A percentile compares a stretch with the other conserved stretches of the same genome.
Conservation (phyloP, 2,113 vertebrate genomes). For the Rhombomys opimus region DNA sequence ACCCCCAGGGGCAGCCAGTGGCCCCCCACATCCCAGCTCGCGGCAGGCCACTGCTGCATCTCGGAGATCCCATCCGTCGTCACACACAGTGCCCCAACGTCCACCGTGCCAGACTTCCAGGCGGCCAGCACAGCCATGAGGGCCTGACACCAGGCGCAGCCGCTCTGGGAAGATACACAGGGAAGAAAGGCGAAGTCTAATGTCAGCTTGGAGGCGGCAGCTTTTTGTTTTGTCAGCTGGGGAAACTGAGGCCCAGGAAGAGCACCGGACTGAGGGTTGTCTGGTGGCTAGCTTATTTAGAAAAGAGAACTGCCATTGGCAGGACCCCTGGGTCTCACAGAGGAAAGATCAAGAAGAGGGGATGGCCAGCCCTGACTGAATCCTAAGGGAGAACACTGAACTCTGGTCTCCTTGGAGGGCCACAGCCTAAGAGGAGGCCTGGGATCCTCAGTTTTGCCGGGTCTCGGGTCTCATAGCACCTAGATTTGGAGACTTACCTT, state of each 20-base stretch:
- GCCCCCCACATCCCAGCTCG: constrained; percentile 77
- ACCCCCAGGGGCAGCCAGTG: constrained; percentile 71
- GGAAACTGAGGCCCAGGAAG: not conserved
- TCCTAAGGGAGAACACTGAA: fast-evolving
- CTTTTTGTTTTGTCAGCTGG: not conserved
- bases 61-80: constrained; percentile 79
- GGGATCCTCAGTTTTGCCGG: no score
- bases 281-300: not conserved
- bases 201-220: no score
- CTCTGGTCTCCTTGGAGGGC: not conserved
- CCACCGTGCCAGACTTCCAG: constrained; percentile 80
- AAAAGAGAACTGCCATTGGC: not conserved
- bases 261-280: not conserved
- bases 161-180: not conserved
- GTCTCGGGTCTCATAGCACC: fast-evolving
- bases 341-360: not conserved
- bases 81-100: constrained; percentile 80
- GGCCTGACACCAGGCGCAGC: constrained; percentile 74
- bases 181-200: not conserved
- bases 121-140: constrained; percentile 77
- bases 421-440: not conserved
- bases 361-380: not conserved
- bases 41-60: constrained; percentile 74
- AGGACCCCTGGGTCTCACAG: not conserved
- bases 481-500: constrained; percentile 43